These are phyloP conservation scores for Zosterops lateralis DNA, from an alignment of 2,113 vertebrate species.

Conservation along the genomic window DNA sequence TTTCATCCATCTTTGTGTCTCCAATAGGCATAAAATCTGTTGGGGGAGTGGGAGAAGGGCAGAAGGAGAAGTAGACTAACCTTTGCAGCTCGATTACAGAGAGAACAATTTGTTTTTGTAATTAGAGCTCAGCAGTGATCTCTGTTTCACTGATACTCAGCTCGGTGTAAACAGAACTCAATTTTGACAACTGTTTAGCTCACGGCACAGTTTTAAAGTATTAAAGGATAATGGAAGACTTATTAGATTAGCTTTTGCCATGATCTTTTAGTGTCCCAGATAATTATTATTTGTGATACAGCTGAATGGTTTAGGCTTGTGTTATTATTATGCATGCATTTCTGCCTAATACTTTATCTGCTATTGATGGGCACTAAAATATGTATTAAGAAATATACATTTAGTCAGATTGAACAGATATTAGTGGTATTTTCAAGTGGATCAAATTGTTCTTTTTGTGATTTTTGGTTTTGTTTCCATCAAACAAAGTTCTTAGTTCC, in stretches of 20 bases:
- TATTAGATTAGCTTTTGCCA: constrained; percentile 78
- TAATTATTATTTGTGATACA: constrained; percentile 71
- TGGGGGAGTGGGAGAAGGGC: background rate
- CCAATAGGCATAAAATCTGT: background rate
- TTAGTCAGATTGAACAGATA: constrained; percentile 34
- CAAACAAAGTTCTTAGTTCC: background rate
- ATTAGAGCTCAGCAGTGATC: constrained; percentile 63
- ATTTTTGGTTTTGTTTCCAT: background rate
- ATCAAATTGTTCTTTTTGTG: background rate
- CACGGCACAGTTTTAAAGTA: constrained; percentile 72
- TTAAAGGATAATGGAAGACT: constrained; percentile 75
- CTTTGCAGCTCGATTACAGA: constrained; percentile 51
- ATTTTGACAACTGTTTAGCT: constrained; percentile 75
- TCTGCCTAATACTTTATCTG: constrained; percentile 34
- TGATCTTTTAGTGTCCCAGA: constrained; percentile 74
- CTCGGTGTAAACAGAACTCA: constrained; percentile 66
- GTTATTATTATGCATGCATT: constrained; percentile 39
- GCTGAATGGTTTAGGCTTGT: constrained; percentile 58
- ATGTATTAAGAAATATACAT: constrained; percentile 22
- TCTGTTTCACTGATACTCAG: constrained; percentile 55
- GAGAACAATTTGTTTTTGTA: constrained; percentile 59
- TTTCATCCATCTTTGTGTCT: background rate
- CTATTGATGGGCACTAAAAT: constrained; percentile 45
- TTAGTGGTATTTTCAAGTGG: constrained; percentile 1
- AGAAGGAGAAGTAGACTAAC: constrained; percentile 11